Evolutionary conservation across 2,113 vertebrate genomes (phyloP), one percentile per base, ranked within the genome.

Genomic region (Ivindomyrus marchei): DNA sequence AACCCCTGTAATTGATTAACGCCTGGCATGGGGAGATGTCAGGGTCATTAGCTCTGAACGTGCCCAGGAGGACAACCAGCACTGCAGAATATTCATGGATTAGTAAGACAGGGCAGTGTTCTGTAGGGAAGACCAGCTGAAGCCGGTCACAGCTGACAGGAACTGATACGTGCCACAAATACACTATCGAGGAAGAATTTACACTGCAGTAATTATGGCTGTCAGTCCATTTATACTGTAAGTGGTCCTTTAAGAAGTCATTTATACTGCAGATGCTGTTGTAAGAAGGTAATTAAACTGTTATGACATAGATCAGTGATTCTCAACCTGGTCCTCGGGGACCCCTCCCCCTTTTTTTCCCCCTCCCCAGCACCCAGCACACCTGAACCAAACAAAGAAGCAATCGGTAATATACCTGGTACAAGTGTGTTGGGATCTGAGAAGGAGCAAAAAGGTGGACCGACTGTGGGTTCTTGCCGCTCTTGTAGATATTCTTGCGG

Each of bases 1-100:
- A 15, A 87, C 85, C 85, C 15, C 27, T 53, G 85, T 87, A 87
- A 87, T 87, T 87, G 49, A 87, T 87, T 87, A 53, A 56, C 49
- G 31, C 39, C 3, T 49, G 85, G n/a, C 50, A 21, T 17, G 50
- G 31, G 31, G 47, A 24, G 10, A 21, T 53, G 49, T 87, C 85
- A 87, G n/a, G 49, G n/a, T 15, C n/a, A 87, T 87, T 87, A 53
- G 47, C 85, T 53, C 2, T 27, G 50, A 36, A 31, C 27, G 36
- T 39, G 50, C 85, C 17, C 85, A 36, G 45, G 47, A 87, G 27
- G 49, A 52, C 49, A 39, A 13, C 9, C 85, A 19, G 27, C 50
- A 42, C 85, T 19, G 31, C 21, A 56, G n/a, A 87, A 87, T 53
- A 39, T 53, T 87, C 24, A 53, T 87, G 50, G 50, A 17, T 52